A percentile compares a stretch with the other conserved stretches of the same genome.
These are phyloP conservation scores for Lophius piscatorius DNA, from an alignment of 2,113 vertebrate species.

Conservation along the genomic window DNA sequence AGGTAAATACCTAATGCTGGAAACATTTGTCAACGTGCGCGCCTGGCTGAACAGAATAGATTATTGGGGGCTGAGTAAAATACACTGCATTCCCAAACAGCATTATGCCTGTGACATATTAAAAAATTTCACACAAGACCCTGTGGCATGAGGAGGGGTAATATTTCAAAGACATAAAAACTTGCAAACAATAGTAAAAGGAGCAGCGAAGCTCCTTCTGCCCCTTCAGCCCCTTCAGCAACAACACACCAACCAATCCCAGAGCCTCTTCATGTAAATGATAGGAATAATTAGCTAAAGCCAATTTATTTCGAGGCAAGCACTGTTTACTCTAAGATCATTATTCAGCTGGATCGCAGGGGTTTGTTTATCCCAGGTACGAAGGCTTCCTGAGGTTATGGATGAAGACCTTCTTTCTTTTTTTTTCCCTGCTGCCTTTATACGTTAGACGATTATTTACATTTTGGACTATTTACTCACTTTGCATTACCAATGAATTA, in stretches of 20 bases:
- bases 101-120: conserved; percentile 77
- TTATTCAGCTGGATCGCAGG: conserved; percentile 8
- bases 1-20: conserved; percentile 83
- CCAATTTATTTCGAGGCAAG: conserved; percentile 8
- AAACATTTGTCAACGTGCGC: conserved; percentile 84
- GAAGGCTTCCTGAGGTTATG: too few species aligned
- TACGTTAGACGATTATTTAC: too few species aligned
- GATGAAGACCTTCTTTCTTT: too few species aligned
- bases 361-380: background rate
- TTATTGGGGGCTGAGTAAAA: conserved; percentile 82
- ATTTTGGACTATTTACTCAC: too few species aligned
- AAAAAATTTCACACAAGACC: conserved; percentile 69
- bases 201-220: background rate
- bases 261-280: background rate
- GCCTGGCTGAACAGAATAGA: conserved; percentile 82
- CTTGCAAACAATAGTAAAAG: conserved; percentile 51
- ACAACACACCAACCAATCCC: conserved; percentile 1
- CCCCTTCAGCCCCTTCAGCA: conserved; percentile 22
- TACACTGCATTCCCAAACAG: conserved; percentile 78
- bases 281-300: conserved; percentile 15
- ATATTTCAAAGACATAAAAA: conserved; percentile 66
- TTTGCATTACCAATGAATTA: too few species aligned
- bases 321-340: conserved; percentile 1
- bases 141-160: conserved; percentile 37
- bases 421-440: conserved; percentile 5